Percentiles rank a stretch among this genome's conserved stretches.
phyloP scores from a whole-genome alignment of 2,888 invertebrate genomes.

The Amiota mariae region DNA sequence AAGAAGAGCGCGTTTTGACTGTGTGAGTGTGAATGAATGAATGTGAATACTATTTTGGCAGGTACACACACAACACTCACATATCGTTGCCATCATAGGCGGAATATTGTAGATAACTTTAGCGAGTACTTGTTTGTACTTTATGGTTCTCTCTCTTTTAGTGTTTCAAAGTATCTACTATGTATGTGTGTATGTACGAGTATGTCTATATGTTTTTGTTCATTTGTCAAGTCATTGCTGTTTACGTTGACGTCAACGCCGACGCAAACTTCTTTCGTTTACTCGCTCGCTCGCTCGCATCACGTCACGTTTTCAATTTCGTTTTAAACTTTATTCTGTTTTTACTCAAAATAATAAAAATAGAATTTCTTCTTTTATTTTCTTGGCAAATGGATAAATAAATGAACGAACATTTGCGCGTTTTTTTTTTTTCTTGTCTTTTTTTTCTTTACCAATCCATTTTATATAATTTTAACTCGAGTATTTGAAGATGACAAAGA shows the following conservation, averaged over 20 bases:
- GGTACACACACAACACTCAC: neutral
- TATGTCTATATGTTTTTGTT: neutral
- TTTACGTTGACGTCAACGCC: neutral
- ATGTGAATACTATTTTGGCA: too few species aligned
- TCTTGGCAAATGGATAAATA: too few species aligned
- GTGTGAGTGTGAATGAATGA: neutral
- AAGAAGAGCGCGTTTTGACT: neutral
- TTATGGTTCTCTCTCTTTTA: neutral
- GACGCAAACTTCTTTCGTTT: neutral
- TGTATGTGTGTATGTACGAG: neutral
- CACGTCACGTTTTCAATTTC: conserved; percentile 17
- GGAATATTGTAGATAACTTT: neutral
- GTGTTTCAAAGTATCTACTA: neutral
- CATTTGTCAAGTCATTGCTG: neutral
- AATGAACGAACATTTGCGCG: too few species aligned
- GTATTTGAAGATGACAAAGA: too few species aligned
- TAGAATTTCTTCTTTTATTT: too few species aligned
- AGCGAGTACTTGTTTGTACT: conserved; percentile 24
- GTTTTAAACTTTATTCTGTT: conserved; percentile 15
- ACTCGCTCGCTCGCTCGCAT: neutral
- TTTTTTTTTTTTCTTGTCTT: too few species aligned
- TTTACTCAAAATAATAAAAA: too few species aligned
- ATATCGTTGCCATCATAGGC: neutral
- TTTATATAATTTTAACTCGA: too few species aligned
- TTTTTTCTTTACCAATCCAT: too few species aligned